Evolutionary conservation across 2,888 invertebrate species (phyloP).

Genomic region (Drymonia ruficornis): DNA sequence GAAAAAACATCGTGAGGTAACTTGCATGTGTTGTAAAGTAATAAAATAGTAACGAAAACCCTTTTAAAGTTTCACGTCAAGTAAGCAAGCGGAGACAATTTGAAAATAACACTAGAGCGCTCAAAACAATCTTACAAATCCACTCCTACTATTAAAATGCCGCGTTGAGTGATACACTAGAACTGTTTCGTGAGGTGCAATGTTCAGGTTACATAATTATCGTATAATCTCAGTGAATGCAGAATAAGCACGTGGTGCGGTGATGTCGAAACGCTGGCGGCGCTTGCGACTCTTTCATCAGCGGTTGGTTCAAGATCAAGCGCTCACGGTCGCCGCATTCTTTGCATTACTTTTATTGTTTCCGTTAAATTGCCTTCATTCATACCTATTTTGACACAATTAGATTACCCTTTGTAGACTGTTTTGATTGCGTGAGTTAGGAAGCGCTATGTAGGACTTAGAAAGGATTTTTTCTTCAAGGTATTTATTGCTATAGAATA

Average conservation of each 20-base stretch:
- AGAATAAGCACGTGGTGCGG: slow-evolving; percentile 2
- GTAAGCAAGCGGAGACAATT: no score
- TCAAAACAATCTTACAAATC: background rate
- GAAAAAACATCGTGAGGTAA: no score
- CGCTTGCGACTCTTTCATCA: slow-evolving; percentile 4
- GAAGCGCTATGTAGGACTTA: background rate
- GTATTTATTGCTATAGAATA: no score
- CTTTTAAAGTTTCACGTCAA: no score
- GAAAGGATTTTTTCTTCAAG: no score
- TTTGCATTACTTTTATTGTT: slow-evolving; percentile 33
- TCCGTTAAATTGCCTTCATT: slow-evolving; percentile 34
- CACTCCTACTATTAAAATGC: background rate
- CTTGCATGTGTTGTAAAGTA: no score
- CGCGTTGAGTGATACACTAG: background rate
- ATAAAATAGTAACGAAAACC: no score
- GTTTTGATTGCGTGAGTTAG: background rate
- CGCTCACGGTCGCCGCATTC: slow-evolving; percentile 8
- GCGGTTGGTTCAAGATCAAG: slow-evolving; percentile 5
- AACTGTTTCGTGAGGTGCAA: background rate
- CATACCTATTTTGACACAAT: slow-evolving; percentile 17
- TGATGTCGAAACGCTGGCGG: background rate
- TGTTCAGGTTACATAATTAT: background rate
- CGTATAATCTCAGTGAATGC: background rate
- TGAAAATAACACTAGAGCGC: no score
- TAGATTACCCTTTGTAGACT: background rate